Conservation (phyloP, 2,113 vertebrate genomes). For the Crotalus viridis region DNA sequence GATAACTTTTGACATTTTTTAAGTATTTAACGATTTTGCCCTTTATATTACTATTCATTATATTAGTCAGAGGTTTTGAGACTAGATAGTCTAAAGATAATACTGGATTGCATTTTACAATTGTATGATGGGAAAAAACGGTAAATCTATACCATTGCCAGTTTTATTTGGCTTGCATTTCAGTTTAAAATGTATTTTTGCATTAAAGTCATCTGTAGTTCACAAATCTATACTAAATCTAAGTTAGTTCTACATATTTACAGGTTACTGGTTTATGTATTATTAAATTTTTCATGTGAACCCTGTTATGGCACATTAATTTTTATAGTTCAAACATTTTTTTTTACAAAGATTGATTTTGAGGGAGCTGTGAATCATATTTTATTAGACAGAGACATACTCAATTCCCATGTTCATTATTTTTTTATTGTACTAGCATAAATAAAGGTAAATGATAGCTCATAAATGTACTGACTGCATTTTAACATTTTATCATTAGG, state of each 20-base stretch:
- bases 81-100: not conserved
- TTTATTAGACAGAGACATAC: not conserved
- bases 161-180: not conserved
- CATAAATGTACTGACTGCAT: not conserved
- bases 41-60: not conserved
- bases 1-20: slow-evolving; percentile 2
- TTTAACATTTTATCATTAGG: not conserved
- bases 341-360: slow-evolving; percentile 18
- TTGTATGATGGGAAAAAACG: not conserved
- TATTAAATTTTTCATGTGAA: not conserved
- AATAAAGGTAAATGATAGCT: not conserved
- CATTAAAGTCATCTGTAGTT: not conserved
- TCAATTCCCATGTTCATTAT: not conserved
- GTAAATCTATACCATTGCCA: not conserved
- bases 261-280: not conserved
- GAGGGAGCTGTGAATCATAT: slow-evolving; percentile 6
- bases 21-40: not conserved
- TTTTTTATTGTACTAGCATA: not conserved
- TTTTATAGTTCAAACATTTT: slow-evolving; percentile 16
- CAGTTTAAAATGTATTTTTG: not conserved
- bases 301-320: not conserved
- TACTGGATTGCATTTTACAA: not conserved
- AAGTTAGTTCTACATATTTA: not conserved
- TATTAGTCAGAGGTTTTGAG: not conserved
- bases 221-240: not conserved